Evolutionary conservation across 2,113 vertebrate species (phyloP).

Genomic region (Leptobrachium ailaonicum): DNA sequence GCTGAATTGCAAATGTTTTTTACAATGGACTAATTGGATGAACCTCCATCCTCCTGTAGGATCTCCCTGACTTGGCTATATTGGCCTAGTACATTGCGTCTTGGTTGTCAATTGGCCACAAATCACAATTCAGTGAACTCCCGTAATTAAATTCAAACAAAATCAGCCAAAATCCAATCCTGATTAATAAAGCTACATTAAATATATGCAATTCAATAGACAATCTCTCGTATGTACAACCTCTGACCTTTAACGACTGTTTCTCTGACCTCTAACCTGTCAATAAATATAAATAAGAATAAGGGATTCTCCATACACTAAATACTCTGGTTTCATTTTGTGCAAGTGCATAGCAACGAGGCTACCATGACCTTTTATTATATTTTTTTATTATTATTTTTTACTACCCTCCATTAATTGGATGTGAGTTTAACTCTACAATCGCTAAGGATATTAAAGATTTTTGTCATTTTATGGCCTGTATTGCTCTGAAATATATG

Average conservation of each 20-base stretch:
- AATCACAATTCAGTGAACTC: conserved; percentile 4
- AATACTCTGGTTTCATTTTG: not conserved
- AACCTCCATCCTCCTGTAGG: too few relatives aligned
- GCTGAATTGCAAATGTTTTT: too few relatives aligned
- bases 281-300: conserved; percentile 9
- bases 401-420: too few relatives aligned
- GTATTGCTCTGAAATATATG: too few relatives aligned
- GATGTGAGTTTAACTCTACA: too few relatives aligned
- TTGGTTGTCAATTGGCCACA: not conserved
- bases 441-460: too few relatives aligned
- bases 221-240: conserved; percentile 27
- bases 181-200: conserved; percentile 24
- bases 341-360: not conserved
- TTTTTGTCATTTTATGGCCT: too few relatives aligned
- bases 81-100: too few relatives aligned
- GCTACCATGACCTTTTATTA: not conserved
- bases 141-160: not conserved
- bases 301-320: conserved; percentile 1
- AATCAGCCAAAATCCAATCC: conserved; percentile 4
- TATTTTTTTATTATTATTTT: too few relatives aligned
- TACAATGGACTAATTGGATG: too few relatives aligned
- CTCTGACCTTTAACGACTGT: conserved; percentile 32
- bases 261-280: conserved; percentile 27
- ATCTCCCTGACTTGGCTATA: too few relatives aligned
- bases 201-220: conserved; percentile 38